phyloP scores from a whole-genome alignment of 2,113 vertebrate genomes.

The Cyphomyrus discorhynchus region DNA sequence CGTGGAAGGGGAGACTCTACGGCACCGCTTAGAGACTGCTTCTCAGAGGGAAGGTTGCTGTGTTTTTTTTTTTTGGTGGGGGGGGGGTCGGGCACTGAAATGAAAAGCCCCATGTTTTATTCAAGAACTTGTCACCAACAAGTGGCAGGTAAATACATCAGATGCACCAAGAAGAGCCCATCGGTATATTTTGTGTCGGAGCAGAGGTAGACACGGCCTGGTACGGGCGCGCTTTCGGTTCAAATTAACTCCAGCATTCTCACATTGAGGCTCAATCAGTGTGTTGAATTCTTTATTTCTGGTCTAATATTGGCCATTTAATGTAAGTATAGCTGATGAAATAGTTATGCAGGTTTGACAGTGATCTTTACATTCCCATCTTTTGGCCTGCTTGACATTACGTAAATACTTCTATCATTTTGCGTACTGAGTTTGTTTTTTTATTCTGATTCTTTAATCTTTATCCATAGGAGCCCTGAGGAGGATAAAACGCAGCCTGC shows the following conservation, averaged over 20 bases:
- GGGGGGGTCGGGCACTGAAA: not conserved
- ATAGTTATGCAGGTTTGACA: not conserved
- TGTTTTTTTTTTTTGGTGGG: not conserved
- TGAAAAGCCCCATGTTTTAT: not conserved
- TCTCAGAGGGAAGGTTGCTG: not conserved
- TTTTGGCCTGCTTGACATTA: not conserved
- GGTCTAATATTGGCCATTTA: not conserved
- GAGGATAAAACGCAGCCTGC: not conserved
- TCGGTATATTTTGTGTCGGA: not conserved
- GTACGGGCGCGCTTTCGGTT: not conserved
- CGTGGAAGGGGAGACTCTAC: not conserved
- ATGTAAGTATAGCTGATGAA: not conserved
- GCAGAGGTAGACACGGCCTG: not conserved
- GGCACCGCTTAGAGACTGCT: not conserved
- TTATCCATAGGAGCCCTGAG: not conserved
- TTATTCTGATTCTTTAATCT: not conserved
- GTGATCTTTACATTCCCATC: not conserved
- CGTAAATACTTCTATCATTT: not conserved
- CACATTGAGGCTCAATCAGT: not conserved
- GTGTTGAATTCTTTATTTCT: not conserved
- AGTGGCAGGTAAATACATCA: not conserved
- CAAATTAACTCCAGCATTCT: not conserved
- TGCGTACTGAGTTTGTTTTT: not conserved
- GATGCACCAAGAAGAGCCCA: not conserved
- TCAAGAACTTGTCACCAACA: not conserved